Base-by-base conservation (phyloP, 2,113 vertebrate genomes). In the Psephotus haematonotus region DNA sequence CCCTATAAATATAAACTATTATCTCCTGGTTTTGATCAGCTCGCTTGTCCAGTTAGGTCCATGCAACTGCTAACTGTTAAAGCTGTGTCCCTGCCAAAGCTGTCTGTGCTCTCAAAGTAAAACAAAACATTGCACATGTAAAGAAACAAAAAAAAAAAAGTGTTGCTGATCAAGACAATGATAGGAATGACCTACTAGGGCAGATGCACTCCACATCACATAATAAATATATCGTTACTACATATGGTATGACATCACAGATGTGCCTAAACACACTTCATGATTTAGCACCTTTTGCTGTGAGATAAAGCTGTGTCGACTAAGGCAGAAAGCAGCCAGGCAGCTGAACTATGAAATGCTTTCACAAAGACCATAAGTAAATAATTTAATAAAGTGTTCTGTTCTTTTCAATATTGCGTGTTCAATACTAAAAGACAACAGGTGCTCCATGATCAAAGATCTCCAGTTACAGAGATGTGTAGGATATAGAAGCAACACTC, bases 261-360 rank as follows among this genome's bases (percentile, higher is more conserved):
- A 79, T 57, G 70, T 91, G 86, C 83, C 82, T 82, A 57, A 78
- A 69, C 69, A 79, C 44, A 63, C 67, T 92, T 29, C 50, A 91
- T 65, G 93, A 91, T 96, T 96, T 96, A 93, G 84, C 77, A 81
- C 86, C 86, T 94, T 91, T 86, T 85, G 69, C 88, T 91, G 82
- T 47, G 47, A 84, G 72, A 96, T 83, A 82, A 93, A 96, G 69
- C 69, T 86, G 62, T 76, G 81, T 69, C 77, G 57, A 88, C 75
- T 57, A 86, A 76, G 69, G 39, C 39, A 68, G 74, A 93, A 89
- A 86, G 80, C 24, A 81, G 57, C 52, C 77, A 91, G 35, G 86
- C 88, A 93, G 90, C 72, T 17, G 10, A 93, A 68, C 57, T 86
- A 88, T 41, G 69, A 93, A 93, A 71, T 2, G 11, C 65, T 86